These are phyloP conservation scores for Erebia epiphron DNA, from an alignment of 2,888 invertebrate species.

Conservation along the genomic window DNA sequence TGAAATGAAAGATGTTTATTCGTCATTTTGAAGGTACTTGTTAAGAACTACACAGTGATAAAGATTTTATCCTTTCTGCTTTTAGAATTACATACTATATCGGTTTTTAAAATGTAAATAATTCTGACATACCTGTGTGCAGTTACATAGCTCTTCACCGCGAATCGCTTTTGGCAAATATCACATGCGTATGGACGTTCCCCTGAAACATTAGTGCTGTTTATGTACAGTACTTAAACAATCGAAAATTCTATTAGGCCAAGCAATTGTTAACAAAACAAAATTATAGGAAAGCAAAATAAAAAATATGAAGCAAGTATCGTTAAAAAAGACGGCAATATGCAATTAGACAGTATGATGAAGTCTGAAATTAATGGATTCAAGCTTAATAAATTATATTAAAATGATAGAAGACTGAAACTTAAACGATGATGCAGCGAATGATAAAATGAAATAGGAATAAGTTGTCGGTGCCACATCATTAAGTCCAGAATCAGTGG, in stretches of 20 bases:
- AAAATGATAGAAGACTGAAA: constrained; percentile 61
- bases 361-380: constrained; percentile 72
- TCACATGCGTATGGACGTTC: constrained; percentile 91
- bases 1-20: too few relatives aligned
- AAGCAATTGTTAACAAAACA: constrained; percentile 21
- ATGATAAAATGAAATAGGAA: constrained; percentile 53
- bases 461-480: constrained; percentile 81
- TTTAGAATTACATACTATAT: not conserved
- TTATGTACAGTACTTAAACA: constrained; percentile 21
- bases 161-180: constrained; percentile 90
- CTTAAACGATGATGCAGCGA: constrained; percentile 69
- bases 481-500: constrained; percentile 55
- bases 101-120: constrained; percentile 15
- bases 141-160: constrained; percentile 91
- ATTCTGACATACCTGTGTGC: constrained; percentile 84
- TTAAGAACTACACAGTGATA: too few relatives aligned
- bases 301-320: constrained; percentile 47
- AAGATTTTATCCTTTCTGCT: too few relatives aligned
- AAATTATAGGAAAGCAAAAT: constrained; percentile 16
- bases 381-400: constrained; percentile 68
- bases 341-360: constrained; percentile 74
- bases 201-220: constrained; percentile 69
- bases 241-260: not conserved
- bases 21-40: too few relatives aligned
- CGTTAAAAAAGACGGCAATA: constrained; percentile 82